Evolutionary conservation across 2,797 vertebrate genomes (phyloP).

Genomic region (Gorsachius magnificus): DNA sequence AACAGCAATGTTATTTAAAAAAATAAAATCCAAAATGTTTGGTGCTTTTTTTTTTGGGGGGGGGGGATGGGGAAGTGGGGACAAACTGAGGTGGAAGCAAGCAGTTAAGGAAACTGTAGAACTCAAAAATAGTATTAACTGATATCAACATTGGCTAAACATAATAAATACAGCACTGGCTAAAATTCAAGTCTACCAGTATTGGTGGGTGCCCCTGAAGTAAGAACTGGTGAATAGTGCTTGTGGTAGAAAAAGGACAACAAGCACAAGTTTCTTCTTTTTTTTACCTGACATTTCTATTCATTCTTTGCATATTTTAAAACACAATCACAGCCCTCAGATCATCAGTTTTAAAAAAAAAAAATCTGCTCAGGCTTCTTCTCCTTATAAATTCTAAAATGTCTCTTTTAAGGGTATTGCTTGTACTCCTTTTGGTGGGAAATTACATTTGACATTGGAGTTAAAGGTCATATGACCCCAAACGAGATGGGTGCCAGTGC

Average conservation of each 20-base stretch:
- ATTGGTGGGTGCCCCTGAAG: background rate
- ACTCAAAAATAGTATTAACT: background rate
- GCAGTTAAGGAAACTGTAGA: background rate
- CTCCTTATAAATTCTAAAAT: background rate
- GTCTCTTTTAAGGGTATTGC: background rate
- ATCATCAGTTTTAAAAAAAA: background rate
- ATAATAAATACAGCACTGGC: background rate
- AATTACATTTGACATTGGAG: background rate
- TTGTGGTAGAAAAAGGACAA: background rate
- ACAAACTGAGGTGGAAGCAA: background rate
- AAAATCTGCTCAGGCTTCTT: background rate
- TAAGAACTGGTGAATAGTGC: background rate
- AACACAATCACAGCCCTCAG: background rate
- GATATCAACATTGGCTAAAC: background rate
- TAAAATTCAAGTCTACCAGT: background rate
- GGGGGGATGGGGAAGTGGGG: too few relatives aligned
- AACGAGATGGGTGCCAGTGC: background rate
- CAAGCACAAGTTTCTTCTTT: background rate
- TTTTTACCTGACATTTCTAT: background rate
- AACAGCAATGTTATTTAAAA: background rate
- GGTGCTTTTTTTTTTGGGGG: background rate
- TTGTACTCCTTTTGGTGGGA: background rate
- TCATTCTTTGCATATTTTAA: slow-evolving; percentile 1
- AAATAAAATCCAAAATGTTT: background rate
- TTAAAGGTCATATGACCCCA: background rate